These are phyloP conservation scores for Lutjanus argentimaculatus DNA, from an alignment of 2,797 vertebrate genomes.

Conservation along the genomic window DNA sequence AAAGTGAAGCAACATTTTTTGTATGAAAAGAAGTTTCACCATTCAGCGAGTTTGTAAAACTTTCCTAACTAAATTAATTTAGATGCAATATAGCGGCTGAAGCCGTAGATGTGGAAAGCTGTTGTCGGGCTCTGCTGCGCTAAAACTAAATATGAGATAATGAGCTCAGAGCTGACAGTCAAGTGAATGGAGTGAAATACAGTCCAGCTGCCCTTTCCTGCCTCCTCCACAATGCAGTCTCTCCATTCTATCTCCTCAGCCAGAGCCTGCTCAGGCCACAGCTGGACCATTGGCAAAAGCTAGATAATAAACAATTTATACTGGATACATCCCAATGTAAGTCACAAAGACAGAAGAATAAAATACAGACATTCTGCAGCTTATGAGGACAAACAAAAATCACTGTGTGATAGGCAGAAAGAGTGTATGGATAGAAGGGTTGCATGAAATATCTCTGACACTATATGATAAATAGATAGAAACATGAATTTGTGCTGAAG, in stretches of 20 bases:
- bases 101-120: constrained; percentile 24
- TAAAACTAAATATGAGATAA: constrained; percentile 59
- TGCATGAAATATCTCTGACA: neutral
- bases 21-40: constrained; percentile 15
- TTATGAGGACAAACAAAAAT: neutral
- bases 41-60: constrained; percentile 24
- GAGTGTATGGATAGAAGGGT: neutral
- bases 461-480: neutral
- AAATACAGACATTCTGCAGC: constrained; percentile 1
- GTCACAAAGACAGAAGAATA: constrained; percentile 1
- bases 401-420: neutral
- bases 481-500: neutral
- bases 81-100: constrained; percentile 29
- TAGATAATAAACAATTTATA: constrained; percentile 42
- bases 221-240: constrained; percentile 35
- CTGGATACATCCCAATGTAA: constrained; percentile 5
- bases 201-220: constrained; percentile 51
- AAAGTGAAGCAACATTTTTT: constrained; percentile 18
- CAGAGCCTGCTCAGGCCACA: constrained; percentile 21
- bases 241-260: constrained; percentile 41
- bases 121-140: constrained; percentile 26
- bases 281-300: constrained; percentile 39
- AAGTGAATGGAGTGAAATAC: constrained; percentile 55
- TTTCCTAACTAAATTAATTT: constrained; percentile 39
- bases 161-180: constrained; percentile 55